Evolutionary conservation across 2,888 invertebrate genomes (phyloP), one percentile per base, ranked within the genome.

Genomic region (Platycnemis pennipes): DNA sequence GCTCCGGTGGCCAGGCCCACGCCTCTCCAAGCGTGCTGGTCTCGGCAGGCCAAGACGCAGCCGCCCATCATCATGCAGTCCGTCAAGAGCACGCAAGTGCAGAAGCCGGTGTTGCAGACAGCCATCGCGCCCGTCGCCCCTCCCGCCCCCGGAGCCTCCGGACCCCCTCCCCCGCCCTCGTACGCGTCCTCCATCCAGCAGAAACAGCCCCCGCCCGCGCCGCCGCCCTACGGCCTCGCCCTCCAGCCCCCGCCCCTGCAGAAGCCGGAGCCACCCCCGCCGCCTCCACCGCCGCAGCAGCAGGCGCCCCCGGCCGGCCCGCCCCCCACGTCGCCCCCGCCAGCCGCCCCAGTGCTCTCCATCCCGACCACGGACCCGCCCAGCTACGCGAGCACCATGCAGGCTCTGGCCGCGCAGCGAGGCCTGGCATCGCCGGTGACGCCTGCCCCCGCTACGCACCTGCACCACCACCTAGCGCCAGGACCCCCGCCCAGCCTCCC

Each of bases 61-160:
- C 98, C 99, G 94, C 99, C 99, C 13, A 98, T 99, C 95, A 99
- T 99, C 95, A 99, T 99, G 99, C 99, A 99, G 96, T 99, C 99
- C 53, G 99, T 99, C 37, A 99, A 99, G 96, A 99, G 99, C 97
- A 99, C 99, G 37, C 99, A 99, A 96, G 99, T 99, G 77, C 99
- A 99, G 96, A 99, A 99, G 96, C 99, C 99, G 0, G 98, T 99
- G 49, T 97, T 99, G 95, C 99, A 99, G 96, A 99, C 99, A 31
- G 99, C 99, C 19, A 98, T 99, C 94, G 99, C 99, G n/a, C 99
- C 99, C 0, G 98, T 98, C 46, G 98, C 98, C 26, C 98, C 98
- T 3, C 97, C 97, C 94, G 94, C 95, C 96, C 46, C 96, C 96
- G 85, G 97, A 96, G 13, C 96, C 97, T 46, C 97, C 5, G 97